Conservation (phyloP, 2,113 vertebrate species). For the Channa argus region DNA sequence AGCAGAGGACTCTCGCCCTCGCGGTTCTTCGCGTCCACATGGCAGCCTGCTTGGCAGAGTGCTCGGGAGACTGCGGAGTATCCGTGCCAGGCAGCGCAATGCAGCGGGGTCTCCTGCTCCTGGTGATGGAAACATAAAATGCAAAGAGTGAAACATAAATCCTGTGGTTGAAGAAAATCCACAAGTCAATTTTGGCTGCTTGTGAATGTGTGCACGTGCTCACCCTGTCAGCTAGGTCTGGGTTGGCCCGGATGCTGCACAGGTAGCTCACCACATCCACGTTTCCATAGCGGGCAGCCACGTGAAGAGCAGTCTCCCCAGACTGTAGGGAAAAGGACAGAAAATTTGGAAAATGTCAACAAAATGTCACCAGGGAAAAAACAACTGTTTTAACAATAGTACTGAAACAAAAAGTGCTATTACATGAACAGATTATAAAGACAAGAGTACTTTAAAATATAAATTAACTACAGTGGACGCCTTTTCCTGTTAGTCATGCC, state of each 20-base stretch:
- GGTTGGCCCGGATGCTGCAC: conserved; percentile 91
- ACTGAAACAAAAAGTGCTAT: background rate
- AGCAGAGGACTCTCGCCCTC: conserved; percentile 94
- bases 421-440: background rate
- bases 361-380: background rate
- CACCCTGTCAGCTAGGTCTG: conserved; percentile 93
- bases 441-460: background rate
- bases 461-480: background rate
- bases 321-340: conserved; percentile 81
- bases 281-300: conserved; percentile 95
- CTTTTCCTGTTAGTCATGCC: background rate
- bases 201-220: conserved; percentile 18
- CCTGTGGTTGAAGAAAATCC: background rate
- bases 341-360: background rate
- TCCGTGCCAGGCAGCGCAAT: conserved; percentile 97
- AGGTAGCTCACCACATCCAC: conserved; percentile 95
- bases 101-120: conserved; percentile 96
- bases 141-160: background rate
- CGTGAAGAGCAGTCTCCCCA: conserved; percentile 95
- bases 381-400: no score
- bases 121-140: conserved; percentile 34
- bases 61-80: conserved; percentile 91
- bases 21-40: conserved; percentile 90
- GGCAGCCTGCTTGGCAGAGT: conserved; percentile 90
- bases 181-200: background rate